These are phyloP conservation scores for Anoura caudifer DNA, from an alignment of 2,113 vertebrate genomes.

Conservation along the genomic window DNA sequence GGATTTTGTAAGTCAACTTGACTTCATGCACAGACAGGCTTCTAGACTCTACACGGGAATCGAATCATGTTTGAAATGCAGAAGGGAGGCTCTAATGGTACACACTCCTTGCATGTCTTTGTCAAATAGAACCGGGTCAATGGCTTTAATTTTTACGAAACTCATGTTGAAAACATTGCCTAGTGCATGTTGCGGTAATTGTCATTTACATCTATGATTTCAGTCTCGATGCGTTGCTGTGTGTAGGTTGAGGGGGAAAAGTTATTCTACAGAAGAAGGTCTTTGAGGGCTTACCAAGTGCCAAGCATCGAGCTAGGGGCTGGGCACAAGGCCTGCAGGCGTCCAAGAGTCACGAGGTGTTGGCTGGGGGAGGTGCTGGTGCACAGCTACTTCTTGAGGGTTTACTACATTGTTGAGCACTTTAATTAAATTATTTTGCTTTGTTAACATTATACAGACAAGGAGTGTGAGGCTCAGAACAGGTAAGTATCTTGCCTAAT, in stretches of 20 bases:
- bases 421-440: background rate
- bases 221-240: background rate
- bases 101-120: background rate
- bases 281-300: background rate
- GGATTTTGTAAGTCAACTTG: too few relatives aligned
- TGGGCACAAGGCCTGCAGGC: background rate
- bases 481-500: background rate
- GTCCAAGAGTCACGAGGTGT: background rate
- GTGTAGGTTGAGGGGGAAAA: background rate
- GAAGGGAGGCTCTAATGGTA: background rate
- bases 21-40: background rate
- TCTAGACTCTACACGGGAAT: background rate
- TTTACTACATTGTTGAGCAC: background rate
- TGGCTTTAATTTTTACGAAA: background rate
- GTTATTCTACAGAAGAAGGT: background rate
- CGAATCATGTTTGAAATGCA: background rate
- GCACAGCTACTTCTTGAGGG: background rate
- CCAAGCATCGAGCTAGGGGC: accelerated
- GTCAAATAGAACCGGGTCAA: background rate
- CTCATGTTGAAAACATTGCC: background rate
- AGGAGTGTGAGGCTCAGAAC: background rate
- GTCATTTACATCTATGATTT: background rate
- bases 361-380: background rate
- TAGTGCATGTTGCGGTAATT: accelerated
- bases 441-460: background rate